Evolutionary conservation across 2,888 invertebrate genomes (phyloP).

Genomic region (Mylabris sibirica): DNA sequence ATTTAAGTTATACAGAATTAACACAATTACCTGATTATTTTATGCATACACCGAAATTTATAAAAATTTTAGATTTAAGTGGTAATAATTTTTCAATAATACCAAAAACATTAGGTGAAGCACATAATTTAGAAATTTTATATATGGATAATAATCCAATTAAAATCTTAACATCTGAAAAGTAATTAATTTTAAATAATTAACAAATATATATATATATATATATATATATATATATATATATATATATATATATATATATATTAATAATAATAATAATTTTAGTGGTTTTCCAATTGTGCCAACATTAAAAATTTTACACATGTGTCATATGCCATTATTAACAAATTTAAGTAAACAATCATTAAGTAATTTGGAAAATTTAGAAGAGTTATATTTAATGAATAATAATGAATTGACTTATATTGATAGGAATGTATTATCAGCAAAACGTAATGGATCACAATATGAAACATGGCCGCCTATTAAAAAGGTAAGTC

Average conservation of each 20-base stretch:
- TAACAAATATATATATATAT: too few species aligned
- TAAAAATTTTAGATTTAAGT: constrained; percentile 72
- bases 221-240: too few species aligned
- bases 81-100: constrained; percentile 65
- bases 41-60: constrained; percentile 71
- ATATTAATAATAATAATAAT: constrained; percentile 38
- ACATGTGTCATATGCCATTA: constrained; percentile 72
- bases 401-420: constrained; percentile 70
- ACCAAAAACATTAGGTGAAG: constrained; percentile 69
- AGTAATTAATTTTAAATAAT: too few species aligned
- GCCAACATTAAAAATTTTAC: constrained; percentile 68
- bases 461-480: constrained; percentile 69
- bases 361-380: constrained; percentile 67
- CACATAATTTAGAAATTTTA: constrained; percentile 68
- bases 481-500: constrained; percentile 67
- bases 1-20: constrained; percentile 74
- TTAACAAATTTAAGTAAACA: constrained; percentile 66
- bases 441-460: constrained; percentile 63
- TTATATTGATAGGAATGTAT: constrained; percentile 68
- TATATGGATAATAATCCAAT: constrained; percentile 78
- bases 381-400: constrained; percentile 67
- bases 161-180: constrained; percentile 61
- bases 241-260: too few species aligned
- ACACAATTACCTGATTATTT: constrained; percentile 69
- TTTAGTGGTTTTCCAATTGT: constrained; percentile 73